Conservation (phyloP, 2,888 invertebrate genomes). For the Polydrusus cervinus region DNA sequence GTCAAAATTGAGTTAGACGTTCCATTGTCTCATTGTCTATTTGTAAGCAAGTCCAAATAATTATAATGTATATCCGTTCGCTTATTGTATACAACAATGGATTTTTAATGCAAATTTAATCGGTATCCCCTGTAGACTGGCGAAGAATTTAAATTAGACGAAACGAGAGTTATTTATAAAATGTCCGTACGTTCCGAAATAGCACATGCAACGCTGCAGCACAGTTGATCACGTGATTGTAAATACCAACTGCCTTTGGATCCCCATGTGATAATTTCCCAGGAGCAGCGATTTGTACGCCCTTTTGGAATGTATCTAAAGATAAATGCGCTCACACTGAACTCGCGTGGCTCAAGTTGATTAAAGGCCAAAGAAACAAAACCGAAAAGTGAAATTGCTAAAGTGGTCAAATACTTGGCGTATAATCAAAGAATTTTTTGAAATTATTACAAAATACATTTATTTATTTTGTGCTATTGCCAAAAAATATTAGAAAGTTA, state of each 20-base stretch:
- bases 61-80: conserved; percentile 31
- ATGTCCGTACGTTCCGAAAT: not conserved
- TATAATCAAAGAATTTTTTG: conserved; percentile 24
- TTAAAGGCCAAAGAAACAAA: conserved; percentile 36
- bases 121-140: conserved; percentile 41
- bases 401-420: conserved; percentile 18
- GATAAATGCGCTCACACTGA: conserved; percentile 26
- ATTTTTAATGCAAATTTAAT: conserved; percentile 49
- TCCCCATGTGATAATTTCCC: not conserved
- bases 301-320: not conserved
- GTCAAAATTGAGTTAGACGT: conserved; percentile 1
- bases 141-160: conserved; percentile 48
- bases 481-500: conserved; percentile 8
- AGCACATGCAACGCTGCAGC: not conserved
- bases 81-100: conserved; percentile 41
- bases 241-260: not conserved
- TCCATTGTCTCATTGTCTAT: conserved; percentile 28
- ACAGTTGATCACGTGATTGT: not conserved
- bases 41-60: conserved; percentile 17
- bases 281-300: not conserved
- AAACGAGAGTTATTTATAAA: conserved; percentile 37
- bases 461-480: conserved; percentile 16
- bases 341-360: conserved; percentile 28
- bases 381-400: conserved; percentile 25
- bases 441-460: conserved; percentile 25